These are phyloP conservation scores for Gila orcuttii DNA, from an alignment of 2,113 vertebrate genomes.

Conservation along the genomic window DNA sequence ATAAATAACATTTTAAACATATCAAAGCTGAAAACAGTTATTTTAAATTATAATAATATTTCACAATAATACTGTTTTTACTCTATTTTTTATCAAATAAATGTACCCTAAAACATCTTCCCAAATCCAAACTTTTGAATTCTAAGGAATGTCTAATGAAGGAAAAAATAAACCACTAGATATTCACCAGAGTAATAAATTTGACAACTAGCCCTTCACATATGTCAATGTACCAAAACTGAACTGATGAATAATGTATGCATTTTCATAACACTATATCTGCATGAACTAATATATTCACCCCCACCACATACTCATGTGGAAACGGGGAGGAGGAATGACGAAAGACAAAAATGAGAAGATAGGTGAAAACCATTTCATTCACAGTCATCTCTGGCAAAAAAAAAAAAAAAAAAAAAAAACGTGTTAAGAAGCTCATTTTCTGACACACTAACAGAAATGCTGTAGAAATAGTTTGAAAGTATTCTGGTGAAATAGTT, in stretches of 20 bases:
- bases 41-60: not conserved
- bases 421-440: slow-evolving; percentile 47
- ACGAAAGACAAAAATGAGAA: slow-evolving; percentile 31
- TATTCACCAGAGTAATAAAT: too few species aligned
- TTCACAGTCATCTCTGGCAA: slow-evolving; percentile 74
- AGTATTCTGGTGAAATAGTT: not conserved
- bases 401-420: slow-evolving; percentile 70
- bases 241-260: not conserved
- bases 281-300: not conserved
- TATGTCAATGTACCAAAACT: not conserved
- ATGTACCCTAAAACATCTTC: not conserved
- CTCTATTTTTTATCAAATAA: not conserved
- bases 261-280: not conserved
- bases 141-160: too few species aligned
- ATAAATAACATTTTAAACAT: not conserved
- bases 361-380: slow-evolving; percentile 66
- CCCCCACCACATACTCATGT: not conserved
- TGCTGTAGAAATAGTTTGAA: not conserved
- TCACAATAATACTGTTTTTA: not conserved
- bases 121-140: too few species aligned
- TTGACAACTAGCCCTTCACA: not conserved
- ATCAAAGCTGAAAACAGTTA: not conserved
- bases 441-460: not conserved
- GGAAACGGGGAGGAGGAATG: not conserved
- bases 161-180: too few species aligned